These are phyloP conservation scores for Drosophila insularis DNA, from an alignment of 1,140 invertebrate genomes.

Conservation along the genomic window DNA sequence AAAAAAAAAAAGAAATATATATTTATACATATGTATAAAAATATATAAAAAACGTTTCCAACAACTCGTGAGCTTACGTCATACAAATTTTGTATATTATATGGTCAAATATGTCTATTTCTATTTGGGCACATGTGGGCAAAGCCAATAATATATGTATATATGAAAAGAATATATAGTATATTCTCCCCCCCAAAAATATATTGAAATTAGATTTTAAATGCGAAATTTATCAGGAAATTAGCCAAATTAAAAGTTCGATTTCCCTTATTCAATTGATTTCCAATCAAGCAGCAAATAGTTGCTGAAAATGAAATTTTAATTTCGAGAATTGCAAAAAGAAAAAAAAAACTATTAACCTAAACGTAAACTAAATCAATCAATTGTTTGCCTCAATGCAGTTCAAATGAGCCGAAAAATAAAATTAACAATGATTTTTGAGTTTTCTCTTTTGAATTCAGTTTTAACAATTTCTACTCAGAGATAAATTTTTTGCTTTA, in stretches of 20 bases:
- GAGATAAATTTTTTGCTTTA: too few relatives aligned
- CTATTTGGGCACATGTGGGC: slow-evolving; percentile 71
- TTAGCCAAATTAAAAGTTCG: slow-evolving; percentile 32
- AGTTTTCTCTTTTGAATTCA: too few relatives aligned
- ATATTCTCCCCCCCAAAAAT: not conserved
- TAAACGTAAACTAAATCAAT: too few relatives aligned
- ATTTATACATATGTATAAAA: too few relatives aligned
- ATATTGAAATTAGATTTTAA: slow-evolving; percentile 23
- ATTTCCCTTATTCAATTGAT: not conserved
- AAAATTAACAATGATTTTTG: too few relatives aligned
- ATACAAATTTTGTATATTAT: slow-evolving; percentile 56
- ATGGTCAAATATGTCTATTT: slow-evolving; percentile 64
- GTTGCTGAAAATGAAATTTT: slow-evolving; percentile 9
- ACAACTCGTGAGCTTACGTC: slow-evolving; percentile 75
- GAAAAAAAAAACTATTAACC: too few relatives aligned
- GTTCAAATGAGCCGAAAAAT: too few relatives aligned
- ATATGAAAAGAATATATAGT: slow-evolving; percentile 18
- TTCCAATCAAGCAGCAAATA: not conserved
- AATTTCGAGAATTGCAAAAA: not conserved
- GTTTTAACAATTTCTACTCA: too few relatives aligned
- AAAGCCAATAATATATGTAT: slow-evolving; percentile 62
- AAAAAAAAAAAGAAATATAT: not conserved
- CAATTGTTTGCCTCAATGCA: too few relatives aligned
- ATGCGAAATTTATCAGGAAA: slow-evolving; percentile 35
- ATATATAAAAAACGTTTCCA: not conserved